Evolutionary conservation across 2,888 invertebrate species (phyloP).

Genomic region (Tipula lateralis): DNA sequence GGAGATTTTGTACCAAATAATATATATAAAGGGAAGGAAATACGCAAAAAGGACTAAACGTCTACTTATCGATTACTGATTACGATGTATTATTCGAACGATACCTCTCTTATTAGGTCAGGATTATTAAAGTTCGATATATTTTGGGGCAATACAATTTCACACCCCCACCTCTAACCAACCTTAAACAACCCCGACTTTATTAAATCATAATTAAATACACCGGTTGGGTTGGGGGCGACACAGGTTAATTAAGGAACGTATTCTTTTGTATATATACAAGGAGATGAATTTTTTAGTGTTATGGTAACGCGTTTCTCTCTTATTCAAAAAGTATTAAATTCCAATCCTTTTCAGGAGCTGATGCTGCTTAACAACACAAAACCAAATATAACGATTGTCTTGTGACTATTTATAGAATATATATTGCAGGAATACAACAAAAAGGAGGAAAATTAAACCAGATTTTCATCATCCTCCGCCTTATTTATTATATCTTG

Average conservation of each 20-base stretch:
- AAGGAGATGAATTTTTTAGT: background rate
- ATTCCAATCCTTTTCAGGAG: background rate
- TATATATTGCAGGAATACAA: background rate
- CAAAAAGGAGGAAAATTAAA: background rate
- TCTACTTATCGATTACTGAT: slow-evolving; percentile 12
- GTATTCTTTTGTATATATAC: background rate
- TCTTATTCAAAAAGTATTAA: background rate
- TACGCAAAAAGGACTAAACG: background rate
- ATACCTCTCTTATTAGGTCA: background rate
- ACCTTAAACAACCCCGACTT: too few species aligned
- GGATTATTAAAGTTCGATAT: slow-evolving; percentile 11
- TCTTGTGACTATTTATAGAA: background rate
- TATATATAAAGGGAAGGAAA: background rate
- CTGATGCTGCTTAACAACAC: background rate
- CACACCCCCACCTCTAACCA: background rate
- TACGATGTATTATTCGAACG: background rate
- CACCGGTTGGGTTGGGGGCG: too few species aligned
- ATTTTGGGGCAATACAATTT: background rate
- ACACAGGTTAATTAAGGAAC: background rate
- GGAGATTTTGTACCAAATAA: background rate
- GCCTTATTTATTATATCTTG: too few species aligned
- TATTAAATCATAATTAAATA: background rate
- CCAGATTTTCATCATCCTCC: background rate
- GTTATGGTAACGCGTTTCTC: background rate
- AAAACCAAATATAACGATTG: background rate